Evolutionary conservation across 2,888 invertebrate genomes (phyloP).

Genomic region (Pyrochroa serraticornis): DNA sequence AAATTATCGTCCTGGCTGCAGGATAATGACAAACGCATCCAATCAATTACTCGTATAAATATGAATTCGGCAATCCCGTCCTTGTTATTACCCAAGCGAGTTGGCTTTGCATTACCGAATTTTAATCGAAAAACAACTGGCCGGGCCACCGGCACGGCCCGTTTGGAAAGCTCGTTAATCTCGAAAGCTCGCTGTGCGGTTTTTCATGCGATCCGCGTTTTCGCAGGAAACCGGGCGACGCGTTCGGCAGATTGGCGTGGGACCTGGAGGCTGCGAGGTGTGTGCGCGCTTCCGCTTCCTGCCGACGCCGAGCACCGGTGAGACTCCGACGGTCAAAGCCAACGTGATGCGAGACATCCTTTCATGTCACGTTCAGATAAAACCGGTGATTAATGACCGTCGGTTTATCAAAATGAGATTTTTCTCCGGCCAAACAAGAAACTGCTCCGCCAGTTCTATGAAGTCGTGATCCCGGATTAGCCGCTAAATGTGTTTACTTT

Average conservation of each 20-base stretch:
- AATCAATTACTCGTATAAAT: too few species aligned
- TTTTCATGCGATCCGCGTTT: not conserved
- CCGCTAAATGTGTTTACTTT: slow-evolving; percentile 38
- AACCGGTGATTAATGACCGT: slow-evolving; percentile 55
- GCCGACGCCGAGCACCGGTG: slow-evolving; percentile 38
- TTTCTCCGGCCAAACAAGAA: slow-evolving; percentile 50
- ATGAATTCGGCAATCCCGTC: too few species aligned
- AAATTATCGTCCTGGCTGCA: too few species aligned
- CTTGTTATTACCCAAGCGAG: too few species aligned
- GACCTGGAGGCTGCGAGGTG: slow-evolving; percentile 43
- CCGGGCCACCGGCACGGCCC: not conserved
- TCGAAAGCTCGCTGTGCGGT: not conserved
- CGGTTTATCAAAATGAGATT: slow-evolving; percentile 56
- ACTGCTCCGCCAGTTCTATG: slow-evolving; percentile 43
- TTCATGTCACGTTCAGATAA: slow-evolving; percentile 57
- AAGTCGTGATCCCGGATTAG: slow-evolving; percentile 45
- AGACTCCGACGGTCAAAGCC: slow-evolving; percentile 46
- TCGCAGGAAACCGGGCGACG: slow-evolving; percentile 11
- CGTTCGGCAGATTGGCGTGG: slow-evolving; percentile 42
- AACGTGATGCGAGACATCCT: slow-evolving; percentile 52
- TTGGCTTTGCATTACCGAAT: too few species aligned
- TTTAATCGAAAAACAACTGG: not conserved
- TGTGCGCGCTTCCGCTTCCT: slow-evolving; percentile 41
- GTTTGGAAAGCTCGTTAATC: not conserved
- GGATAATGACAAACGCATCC: too few species aligned